Conservation (phyloP, 1,140 invertebrate species). For the Cydia splendana region DNA sequence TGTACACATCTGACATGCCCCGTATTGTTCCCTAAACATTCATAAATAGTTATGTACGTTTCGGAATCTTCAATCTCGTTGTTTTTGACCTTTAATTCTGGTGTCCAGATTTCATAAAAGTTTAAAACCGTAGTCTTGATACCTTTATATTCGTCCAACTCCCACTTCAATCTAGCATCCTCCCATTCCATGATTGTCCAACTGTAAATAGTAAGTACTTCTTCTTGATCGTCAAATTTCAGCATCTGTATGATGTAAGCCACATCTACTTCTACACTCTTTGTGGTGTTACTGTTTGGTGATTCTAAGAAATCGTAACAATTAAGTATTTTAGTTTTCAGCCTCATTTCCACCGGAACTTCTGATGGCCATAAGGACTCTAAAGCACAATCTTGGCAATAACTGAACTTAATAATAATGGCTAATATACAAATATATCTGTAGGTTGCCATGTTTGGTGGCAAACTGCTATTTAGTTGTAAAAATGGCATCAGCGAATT, state of each 20-base stretch:
- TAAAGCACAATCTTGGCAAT: neutral
- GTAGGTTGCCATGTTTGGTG: neutral
- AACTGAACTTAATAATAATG: neutral
- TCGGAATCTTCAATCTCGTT: neutral
- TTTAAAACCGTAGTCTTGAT: neutral
- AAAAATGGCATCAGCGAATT: neutral
- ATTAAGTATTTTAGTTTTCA: neutral
- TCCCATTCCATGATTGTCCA: neutral
- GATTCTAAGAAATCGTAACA: neutral
- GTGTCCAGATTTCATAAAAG: neutral
- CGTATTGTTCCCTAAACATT: neutral
- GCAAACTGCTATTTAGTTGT: neutral
- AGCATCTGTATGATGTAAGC: neutral
- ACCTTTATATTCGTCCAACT: neutral
- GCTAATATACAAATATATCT: neutral
- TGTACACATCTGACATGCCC: neutral
- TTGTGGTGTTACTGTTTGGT: neutral
- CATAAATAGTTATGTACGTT: neutral
- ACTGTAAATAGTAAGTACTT: conserved; percentile 4
- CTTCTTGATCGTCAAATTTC: neutral
- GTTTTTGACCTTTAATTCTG: neutral
- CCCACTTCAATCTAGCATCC: neutral
- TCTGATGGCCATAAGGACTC: neutral
- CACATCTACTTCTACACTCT: neutral
- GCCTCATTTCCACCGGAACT: neutral